These are phyloP conservation scores for Odocoileus virginianus DNA, from an alignment of 2,113 vertebrate species.

Conservation along the genomic window DNA sequence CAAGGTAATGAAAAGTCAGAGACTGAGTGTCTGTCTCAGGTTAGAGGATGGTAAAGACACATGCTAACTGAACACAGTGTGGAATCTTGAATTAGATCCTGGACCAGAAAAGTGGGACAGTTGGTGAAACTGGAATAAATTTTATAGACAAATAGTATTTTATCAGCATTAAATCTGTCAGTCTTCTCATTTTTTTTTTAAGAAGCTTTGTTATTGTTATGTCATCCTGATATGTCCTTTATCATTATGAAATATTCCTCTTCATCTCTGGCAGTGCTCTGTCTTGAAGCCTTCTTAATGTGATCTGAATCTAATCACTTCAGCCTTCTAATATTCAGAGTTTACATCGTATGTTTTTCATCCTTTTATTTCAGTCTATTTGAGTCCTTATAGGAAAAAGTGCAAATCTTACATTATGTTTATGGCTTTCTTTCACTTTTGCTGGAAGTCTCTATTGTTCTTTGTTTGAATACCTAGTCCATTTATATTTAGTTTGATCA, in stretches of 20 bases:
- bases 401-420: background rate
- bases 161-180: background rate
- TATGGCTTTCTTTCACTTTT: background rate
- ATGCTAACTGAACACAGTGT: background rate
- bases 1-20: background rate
- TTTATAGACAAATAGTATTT: background rate
- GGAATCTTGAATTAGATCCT: background rate
- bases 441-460: background rate
- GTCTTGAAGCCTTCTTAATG: background rate
- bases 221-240: background rate
- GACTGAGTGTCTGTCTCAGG: background rate
- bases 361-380: background rate
- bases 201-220: background rate
- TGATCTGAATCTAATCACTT: background rate
- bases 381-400: background rate
- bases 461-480: background rate
- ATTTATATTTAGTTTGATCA: constrained; percentile 30
- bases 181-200: background rate
- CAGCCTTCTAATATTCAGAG: background rate
- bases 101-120: background rate
- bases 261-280: background rate
- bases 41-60: background rate
- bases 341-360: background rate
- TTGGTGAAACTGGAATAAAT: background rate
- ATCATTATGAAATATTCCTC: background rate